Evolutionary conservation across 2,888 invertebrate species (phyloP).

Genomic region (Trichopria drosophilae): DNA sequence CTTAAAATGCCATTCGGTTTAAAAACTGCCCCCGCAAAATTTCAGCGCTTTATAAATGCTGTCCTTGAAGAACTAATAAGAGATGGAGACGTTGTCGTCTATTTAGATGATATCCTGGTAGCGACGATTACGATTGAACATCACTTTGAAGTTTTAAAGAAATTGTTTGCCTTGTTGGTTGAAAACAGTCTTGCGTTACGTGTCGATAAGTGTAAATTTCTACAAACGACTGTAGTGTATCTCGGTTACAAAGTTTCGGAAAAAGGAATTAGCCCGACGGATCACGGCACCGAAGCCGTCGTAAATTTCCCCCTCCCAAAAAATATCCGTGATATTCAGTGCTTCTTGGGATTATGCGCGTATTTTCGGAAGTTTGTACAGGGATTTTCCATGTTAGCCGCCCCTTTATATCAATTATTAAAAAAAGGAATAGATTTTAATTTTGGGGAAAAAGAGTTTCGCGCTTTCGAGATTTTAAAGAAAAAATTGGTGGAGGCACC

Average conservation of each 20-base stretch:
- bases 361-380: neutral
- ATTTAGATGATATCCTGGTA: neutral
- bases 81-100: neutral
- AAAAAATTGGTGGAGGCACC: neutral
- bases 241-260: slow-evolving; percentile 38
- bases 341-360: no score
- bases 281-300: neutral
- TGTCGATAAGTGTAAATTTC: slow-evolving; percentile 40
- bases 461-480: no score
- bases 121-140: neutral
- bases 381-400: neutral
- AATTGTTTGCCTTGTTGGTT: slow-evolving; percentile 9
- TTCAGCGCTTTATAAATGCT: no score
- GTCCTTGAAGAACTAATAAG: slow-evolving; percentile 29
- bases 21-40: no score
- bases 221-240: slow-evolving; percentile 34
- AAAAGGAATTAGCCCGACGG: neutral
- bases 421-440: neutral
- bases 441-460: neutral
- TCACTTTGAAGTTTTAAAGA: slow-evolving; percentile 1
- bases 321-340: no score
- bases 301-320: no score
- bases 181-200: slow-evolving; percentile 34
- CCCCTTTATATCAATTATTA: neutral
- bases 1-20: no score